Conservation (phyloP, 2,797 vertebrate genomes). For the Channa striata region DNA sequence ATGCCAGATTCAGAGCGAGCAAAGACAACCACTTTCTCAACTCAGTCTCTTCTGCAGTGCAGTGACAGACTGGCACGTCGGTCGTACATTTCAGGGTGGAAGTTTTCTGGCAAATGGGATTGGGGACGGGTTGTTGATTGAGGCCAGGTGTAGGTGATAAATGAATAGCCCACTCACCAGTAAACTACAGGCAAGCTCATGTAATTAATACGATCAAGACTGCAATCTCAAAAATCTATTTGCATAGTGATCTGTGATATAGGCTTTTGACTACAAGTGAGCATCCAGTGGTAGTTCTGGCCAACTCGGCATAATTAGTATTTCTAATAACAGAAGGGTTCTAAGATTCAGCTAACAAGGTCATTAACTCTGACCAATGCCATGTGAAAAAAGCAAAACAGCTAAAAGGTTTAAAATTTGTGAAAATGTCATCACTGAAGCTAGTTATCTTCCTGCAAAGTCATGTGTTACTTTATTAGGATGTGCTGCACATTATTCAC, state of each 20-base stretch:
- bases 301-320: conserved; percentile 14
- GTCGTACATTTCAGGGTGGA: conserved; percentile 55
- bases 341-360: conserved; percentile 14
- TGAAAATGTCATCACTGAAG: background rate
- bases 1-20: conserved; percentile 23
- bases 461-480: background rate
- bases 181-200: background rate
- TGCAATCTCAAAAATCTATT: no score
- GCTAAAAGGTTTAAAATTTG: no score
- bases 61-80: conserved; percentile 50
- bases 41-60: conserved; percentile 66
- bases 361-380: conserved; percentile 14
- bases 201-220: background rate
- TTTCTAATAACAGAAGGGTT: conserved; percentile 9
- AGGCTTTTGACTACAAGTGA: conserved; percentile 1
- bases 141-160: conserved; percentile 30
- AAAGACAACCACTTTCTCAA: conserved; percentile 17
- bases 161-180: background rate
- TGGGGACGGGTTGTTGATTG: conserved; percentile 46
- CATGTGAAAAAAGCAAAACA: background rate
- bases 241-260: no score
- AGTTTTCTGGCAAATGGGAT: conserved; percentile 31
- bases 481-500: background rate
- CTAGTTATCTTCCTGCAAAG: background rate
- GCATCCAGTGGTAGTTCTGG: background rate